Evolutionary conservation across 2,113 vertebrate genomes (phyloP), one percentile per base, ranked within the genome.

Genomic region (Callipepla squamata): DNA sequence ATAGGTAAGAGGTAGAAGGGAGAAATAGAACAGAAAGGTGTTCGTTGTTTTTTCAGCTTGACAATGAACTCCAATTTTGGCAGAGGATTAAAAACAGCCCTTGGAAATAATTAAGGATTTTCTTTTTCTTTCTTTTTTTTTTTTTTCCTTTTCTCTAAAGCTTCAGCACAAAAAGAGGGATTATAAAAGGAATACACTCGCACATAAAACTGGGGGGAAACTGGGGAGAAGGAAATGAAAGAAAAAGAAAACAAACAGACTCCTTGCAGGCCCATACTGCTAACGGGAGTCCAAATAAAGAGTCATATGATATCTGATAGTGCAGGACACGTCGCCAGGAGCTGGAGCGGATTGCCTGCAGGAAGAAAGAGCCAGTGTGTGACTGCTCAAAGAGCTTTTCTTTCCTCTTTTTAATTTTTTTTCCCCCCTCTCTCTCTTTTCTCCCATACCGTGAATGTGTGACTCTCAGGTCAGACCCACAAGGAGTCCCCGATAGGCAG

Each of bases 291-390:
- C 98, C 98, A 98, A 97, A 97, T 97, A 98, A 97, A 98, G 97
- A 98, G 97, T 98, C 97, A 98, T 98, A 97, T 98, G 98, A 98
- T 98, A 98, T 98, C 97, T 98, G 98, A 98, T 98, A 98, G 97
- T 96, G 96, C 97, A 97, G 98, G 98, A 98, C 97, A 97, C 95
- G 94, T 98, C 97, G 98, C 98, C 98, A 98, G 98, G 97, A 98
- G 97, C 97, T 97, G 96, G 97, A 98, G 97, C 97, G 97, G 97
- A 97, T 97, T 98, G 98, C 98, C 98, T 98, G 97, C 96, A 98
- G 98, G 97, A 98, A 98, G 98, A 98, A 98, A 98, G 98, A 97
- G 97, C 97, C 97, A 98, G 97, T 98, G 98, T 98, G 95, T 97
- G 97, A 95, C 97, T 97, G 97, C 97, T 98, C 97, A 98, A 98